Evolutionary conservation across 2,113 vertebrate genomes (phyloP), one percentile per base, ranked within the genome.

Genomic region (Apeltes quadracus): DNA sequence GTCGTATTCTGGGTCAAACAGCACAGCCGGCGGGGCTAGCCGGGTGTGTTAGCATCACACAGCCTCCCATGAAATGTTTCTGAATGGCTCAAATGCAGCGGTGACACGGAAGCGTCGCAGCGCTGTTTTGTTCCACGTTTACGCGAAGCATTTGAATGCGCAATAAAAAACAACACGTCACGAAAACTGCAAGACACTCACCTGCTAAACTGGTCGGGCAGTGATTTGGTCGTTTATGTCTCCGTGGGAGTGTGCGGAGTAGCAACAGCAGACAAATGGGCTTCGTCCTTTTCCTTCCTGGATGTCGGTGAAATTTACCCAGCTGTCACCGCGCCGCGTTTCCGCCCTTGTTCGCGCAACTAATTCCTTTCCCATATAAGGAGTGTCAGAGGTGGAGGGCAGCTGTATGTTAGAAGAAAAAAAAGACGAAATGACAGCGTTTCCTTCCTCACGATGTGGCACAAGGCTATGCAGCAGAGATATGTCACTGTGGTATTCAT

Each of bases 311-410:
- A 53, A 61, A 29, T 84, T 88, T 92, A 90, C 93, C 93, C 93
- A 89, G 88, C 87, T 65, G 78, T 67, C 92, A 86, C 90, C 78
- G 93, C 93, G 91, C 91, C 36, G 64, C 74, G 90, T 84, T 92
- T 92, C 93, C 92, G 91, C 92, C 92, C 90, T 83, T 72, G 53
- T 66, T 82, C 86, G 79, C 74, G 72, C 83, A 72, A 74, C 82
- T 84, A 69, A 87, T 84, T 93, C 90, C 86, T 90, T 91, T 87
- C 77, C 94, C 94, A 92, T 94, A 94, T 94, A 94, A 92, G 93
- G 94, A 82, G 75, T 32, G 87, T 68, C 82, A 78, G 86, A 87
- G 78, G 72, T 63, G 72, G 72, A 87, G 81, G 20, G 50, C 73
- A 70, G 78, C 50, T 34, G 44, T 7, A 3, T 39, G 25, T 18